A percentile compares a stretch with the other conserved stretches of the same genome.
Conservation (phyloP, 2,888 invertebrate genomes). For the Rhimphoctona megacephalus region DNA sequence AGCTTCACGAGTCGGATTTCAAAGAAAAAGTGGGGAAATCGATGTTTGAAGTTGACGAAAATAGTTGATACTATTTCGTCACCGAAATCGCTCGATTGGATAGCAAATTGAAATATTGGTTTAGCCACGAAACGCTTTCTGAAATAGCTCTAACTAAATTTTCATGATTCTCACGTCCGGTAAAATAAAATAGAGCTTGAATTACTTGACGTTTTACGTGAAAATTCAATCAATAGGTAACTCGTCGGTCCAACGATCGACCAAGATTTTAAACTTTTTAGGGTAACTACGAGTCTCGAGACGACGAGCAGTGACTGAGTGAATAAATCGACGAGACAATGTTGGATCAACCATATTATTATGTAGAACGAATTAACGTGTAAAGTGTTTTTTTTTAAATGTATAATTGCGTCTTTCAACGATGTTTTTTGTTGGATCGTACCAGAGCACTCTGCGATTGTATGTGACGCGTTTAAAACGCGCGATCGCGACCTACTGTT, state of each 20-base stretch:
- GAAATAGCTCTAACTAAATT: not conserved
- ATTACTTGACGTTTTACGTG: not conserved
- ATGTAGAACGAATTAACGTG: conserved; percentile 26
- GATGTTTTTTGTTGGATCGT: conserved; percentile 28
- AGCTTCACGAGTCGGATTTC: not conserved
- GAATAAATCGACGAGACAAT: conserved; percentile 38
- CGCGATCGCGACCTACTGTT: conserved; percentile 64
- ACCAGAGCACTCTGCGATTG: conserved; percentile 25
- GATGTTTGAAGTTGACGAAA: not conserved
- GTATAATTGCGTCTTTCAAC: conserved; percentile 31
- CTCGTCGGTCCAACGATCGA: conserved; percentile 63
- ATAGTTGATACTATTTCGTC: not conserved
- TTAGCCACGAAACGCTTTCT: not conserved
- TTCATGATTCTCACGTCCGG: not conserved
- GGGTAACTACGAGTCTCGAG: conserved; percentile 39
- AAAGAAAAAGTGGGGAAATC: not conserved
- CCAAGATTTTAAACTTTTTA: conserved; percentile 54
- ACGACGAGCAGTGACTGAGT: conserved; percentile 26
- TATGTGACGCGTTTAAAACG: conserved; percentile 43
- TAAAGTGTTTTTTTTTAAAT: conserved; percentile 9
- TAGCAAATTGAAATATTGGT: not conserved
- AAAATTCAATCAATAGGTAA: conserved; percentile 56
- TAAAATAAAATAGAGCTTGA: not conserved
- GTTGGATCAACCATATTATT: conserved; percentile 59
- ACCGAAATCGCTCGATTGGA: not conserved